phyloP scores from a whole-genome alignment of 2,888 invertebrate species.

The Thereva unica region DNA sequence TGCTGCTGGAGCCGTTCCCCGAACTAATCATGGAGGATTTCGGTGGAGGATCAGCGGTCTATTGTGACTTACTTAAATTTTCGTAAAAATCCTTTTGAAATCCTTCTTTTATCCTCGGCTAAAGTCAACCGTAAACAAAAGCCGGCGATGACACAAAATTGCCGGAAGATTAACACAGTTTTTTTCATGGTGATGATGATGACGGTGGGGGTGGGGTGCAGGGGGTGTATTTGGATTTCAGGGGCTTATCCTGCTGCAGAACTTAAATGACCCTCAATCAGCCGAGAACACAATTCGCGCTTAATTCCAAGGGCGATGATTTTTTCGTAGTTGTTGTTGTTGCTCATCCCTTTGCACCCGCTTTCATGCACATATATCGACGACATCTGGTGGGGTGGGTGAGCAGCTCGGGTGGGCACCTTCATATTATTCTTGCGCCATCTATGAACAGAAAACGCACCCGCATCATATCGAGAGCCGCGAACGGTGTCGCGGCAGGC shows the following conservation, averaged over 20 bases:
- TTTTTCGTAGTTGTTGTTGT: conserved; percentile 17
- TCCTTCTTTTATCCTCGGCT: no score
- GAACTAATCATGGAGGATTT: no score
- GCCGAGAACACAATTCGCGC: conserved; percentile 37
- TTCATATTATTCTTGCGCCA: conserved; percentile 30
- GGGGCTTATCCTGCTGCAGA: conserved; percentile 5
- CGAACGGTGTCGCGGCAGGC: conserved; percentile 14
- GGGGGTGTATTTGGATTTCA: not conserved
- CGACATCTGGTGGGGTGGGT: conserved; percentile 39
- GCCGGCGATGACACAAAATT: conserved; percentile 10
- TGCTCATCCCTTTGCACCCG: conserved; percentile 21
- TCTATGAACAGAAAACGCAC: conserved; percentile 33
- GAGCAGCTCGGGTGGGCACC: conserved; percentile 34
- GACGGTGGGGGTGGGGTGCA: no score
- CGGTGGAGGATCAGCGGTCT: no score
- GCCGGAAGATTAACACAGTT: conserved; percentile 28
- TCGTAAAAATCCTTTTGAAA: no score
- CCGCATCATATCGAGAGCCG: conserved; percentile 28
- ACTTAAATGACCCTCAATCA: conserved; percentile 30
- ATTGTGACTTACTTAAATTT: no score
- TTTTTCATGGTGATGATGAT: not conserved
- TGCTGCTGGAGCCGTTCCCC: no score
- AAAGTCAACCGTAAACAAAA: not conserved
- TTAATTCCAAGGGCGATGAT: conserved; percentile 39
- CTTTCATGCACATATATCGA: conserved; percentile 22